phyloP scores from a whole-genome alignment of 2,888 invertebrate species.

The Orthonychiurus folsomi region DNA sequence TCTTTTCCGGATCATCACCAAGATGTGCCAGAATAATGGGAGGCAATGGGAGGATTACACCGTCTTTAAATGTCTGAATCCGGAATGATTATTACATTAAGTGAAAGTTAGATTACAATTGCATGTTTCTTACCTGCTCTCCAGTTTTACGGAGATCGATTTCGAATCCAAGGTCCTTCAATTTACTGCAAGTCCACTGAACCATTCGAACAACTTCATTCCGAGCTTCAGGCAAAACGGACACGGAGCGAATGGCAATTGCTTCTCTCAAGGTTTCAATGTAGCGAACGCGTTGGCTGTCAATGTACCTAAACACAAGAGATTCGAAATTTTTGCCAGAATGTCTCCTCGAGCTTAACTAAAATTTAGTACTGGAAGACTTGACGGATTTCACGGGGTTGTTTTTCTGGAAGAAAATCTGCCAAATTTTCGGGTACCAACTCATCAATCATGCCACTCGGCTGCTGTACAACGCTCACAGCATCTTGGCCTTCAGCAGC shows the following conservation, averaged over 20 bases:
- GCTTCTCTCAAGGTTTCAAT: constrained; percentile 70
- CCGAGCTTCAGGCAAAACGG: constrained; percentile 74
- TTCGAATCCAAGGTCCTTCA: constrained; percentile 61
- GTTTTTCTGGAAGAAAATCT: too few species aligned
- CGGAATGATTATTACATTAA: not conserved
- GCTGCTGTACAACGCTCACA: too few species aligned
- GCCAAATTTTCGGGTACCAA: too few species aligned
- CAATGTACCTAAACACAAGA: constrained; percentile 57
- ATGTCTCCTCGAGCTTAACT: too few species aligned
- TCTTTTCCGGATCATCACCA: constrained; percentile 74
- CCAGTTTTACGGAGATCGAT: constrained; percentile 69
- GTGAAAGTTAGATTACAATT: constrained; percentile 5
- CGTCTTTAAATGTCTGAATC: constrained; percentile 55
- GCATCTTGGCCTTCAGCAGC: too few species aligned
- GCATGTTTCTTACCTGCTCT: constrained; percentile 47
- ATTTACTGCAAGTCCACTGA: constrained; percentile 62
- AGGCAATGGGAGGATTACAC: constrained; percentile 65
- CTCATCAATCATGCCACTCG: too few species aligned
- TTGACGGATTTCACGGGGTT: too few species aligned
- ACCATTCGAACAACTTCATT: constrained; percentile 75
- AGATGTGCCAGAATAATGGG: constrained; percentile 72
- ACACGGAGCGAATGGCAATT: constrained; percentile 88
- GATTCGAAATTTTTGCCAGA: too few species aligned
- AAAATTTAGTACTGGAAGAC: too few species aligned
- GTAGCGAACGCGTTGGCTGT: constrained; percentile 63